Percentiles rank a stretch among this genome's conserved stretches.
Conservation (phyloP, 2,888 invertebrate species). For the Pharmacophagus antenor region DNA sequence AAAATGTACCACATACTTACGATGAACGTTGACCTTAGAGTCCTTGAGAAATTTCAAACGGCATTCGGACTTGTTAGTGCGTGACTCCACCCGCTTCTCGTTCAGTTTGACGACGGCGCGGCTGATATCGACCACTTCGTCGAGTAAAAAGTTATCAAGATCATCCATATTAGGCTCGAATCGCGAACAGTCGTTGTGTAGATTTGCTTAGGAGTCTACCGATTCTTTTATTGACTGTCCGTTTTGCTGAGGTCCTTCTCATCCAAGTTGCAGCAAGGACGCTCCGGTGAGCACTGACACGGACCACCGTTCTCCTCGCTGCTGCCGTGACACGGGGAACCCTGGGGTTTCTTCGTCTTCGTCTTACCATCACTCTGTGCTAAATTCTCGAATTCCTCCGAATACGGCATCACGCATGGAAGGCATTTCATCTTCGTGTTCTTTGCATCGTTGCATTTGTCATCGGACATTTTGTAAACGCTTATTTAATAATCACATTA, state of each 20-base stretch:
- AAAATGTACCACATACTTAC: conserved; percentile 13
- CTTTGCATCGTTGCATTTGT: conserved; percentile 22
- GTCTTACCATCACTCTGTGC: conserved; percentile 12
- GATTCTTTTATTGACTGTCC: not conserved
- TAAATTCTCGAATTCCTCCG: conserved; percentile 19
- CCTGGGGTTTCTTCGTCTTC: conserved; percentile 27
- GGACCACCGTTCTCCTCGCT: conserved; percentile 10
- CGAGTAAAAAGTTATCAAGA: not conserved
- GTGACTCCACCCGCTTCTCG: not conserved
- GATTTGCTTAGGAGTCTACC: not conserved
- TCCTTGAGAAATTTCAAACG: conserved; percentile 13
- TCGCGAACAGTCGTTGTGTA: not conserved
- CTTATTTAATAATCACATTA: conserved; percentile 14
- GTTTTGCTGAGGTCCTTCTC: conserved; percentile 4
- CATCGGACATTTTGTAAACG: conserved; percentile 22
- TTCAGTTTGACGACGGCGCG: not conserved
- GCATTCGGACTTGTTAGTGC: not conserved
- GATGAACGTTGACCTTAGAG: not conserved
- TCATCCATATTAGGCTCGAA: conserved; percentile 4
- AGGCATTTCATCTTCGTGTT: conserved; percentile 39
- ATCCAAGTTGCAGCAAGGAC: conserved; percentile 36
- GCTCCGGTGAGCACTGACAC: conserved; percentile 32
- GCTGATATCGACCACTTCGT: not conserved
- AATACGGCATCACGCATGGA: conserved; percentile 38
- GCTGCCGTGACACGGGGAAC: conserved; percentile 20